A percentile compares a stretch with the other conserved stretches of the same genome.
These are phyloP conservation scores for Salmo trutta DNA, from an alignment of 2,797 vertebrate genomes.

Conservation along the genomic window DNA sequence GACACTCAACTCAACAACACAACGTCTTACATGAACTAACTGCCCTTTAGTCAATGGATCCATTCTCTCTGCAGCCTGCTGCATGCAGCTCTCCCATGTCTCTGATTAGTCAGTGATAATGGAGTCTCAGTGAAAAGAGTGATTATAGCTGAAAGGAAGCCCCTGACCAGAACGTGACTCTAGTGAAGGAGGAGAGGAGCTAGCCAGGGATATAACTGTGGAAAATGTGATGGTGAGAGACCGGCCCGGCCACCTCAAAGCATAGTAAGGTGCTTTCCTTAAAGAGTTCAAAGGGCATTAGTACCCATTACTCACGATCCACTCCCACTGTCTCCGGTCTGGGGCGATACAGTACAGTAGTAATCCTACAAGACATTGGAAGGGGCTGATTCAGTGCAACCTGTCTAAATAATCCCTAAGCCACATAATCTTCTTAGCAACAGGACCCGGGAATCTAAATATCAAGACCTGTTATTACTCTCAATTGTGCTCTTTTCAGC, in stretches of 20 bases:
- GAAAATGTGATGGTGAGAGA: conserved; percentile 60
- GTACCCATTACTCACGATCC: conserved; percentile 60
- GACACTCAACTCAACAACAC: conserved; percentile 30
- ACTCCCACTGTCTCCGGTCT: conserved; percentile 27
- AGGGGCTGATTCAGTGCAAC: not conserved
- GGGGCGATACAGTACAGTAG: not conserved
- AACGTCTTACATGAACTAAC: not conserved
- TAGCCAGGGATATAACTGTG: conserved; percentile 46
- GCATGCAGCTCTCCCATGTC: conserved; percentile 28
- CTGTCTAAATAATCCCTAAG: not conserved
- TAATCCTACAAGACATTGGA: not conserved
- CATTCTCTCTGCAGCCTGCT: conserved; percentile 10
- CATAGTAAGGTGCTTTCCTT: conserved; percentile 63
- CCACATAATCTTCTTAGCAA: not conserved
- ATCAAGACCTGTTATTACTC: not conserved
- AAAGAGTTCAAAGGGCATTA: conserved; percentile 64
- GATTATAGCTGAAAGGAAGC: conserved; percentile 28
- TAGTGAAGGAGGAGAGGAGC: conserved; percentile 24
- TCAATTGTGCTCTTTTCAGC: not conserved
- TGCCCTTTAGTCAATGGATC: conserved; percentile 15
- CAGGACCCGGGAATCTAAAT: not conserved
- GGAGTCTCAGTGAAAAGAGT: conserved; percentile 35
- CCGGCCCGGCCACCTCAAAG: conserved; percentile 16
- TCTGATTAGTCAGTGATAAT: conserved; percentile 42
- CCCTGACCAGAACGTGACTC: conserved; percentile 47